Evolutionary conservation across 2,113 vertebrate species (phyloP), one percentile per base, ranked within the genome.

Genomic region (Sinocyclocheilus rhinocerous): DNA sequence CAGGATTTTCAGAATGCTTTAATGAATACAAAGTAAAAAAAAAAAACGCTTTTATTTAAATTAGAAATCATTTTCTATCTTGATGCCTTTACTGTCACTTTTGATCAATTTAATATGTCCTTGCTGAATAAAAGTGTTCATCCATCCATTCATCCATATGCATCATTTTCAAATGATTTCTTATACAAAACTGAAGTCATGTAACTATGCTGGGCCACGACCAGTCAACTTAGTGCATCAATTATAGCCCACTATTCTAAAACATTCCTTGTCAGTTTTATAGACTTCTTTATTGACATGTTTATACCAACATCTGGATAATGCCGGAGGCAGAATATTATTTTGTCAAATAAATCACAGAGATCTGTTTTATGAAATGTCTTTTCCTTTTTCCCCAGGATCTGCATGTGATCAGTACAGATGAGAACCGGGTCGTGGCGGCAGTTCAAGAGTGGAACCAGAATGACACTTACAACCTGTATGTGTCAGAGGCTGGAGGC

Each of bases 391-490:
- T 16, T 83, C 81, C 20, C 6, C 89, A 99, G 98, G 97, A 98
- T 89, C 96, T 99, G 94, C 98, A 99, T 4, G 97, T 99, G 87
- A 99, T 99, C 95, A 99, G 97, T 84, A 99, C 98, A 0, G 98
- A 99, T 77, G 98, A 99, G 89, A 99, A 98, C 86, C 97, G 97
- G 11, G 98, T 99, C 24, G 97, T 99, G 18, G 97, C 98, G 0
- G 98, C 98, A 0, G 97, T 99, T 0, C 97, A 97, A 70, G 98
- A 99, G 91, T 99, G 98, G 98, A 98, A 99, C 93, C 98, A 99
- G 89, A 99, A 99, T 0, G 97, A 99, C 85, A 98, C 98, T 0
- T 99, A 97, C 86, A 99, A 99, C 70, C 96, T 99, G 82, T 99
- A 99, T 3, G 98, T 99, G 94, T 99, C 98, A 0, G 97, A 99